Evolutionary conservation across 2,888 invertebrate genomes (phyloP).

Genomic region (Geotrupes spiniger): DNA sequence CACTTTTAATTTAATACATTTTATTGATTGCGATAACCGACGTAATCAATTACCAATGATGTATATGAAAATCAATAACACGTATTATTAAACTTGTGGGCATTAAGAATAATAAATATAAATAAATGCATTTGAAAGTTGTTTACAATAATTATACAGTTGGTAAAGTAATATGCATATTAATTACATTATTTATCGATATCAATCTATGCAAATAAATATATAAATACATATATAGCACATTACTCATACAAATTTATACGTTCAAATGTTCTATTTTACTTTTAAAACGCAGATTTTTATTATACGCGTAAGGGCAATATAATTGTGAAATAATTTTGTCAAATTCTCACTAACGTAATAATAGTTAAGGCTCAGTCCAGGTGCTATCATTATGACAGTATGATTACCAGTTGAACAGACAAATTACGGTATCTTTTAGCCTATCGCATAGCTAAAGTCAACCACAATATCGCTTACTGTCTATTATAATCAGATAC

Average conservation of each 20-base stretch:
- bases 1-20: no score
- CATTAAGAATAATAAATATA: conserved; percentile 11
- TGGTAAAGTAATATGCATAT: conserved; percentile 7
- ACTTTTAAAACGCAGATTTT: no score
- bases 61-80: conserved; percentile 1
- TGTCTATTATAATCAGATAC: conserved; percentile 28
- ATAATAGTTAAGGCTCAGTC: conserved; percentile 21
- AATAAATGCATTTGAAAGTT: conserved; percentile 21
- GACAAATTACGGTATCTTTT: conserved; percentile 34
- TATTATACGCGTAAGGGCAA: no score
- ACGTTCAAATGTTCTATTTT: no score
- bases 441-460: conserved; percentile 28
- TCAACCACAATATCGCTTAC: conserved; percentile 23
- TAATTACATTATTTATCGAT: background rate
- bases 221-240: no score
- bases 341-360: conserved; percentile 25
- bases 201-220: background rate
- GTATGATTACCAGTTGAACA: conserved; percentile 34
- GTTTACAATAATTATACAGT: conserved; percentile 24
- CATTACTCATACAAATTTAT: no score
- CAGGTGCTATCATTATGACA: conserved; percentile 29
- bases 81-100: background rate
- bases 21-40: no score
- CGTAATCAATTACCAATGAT: background rate
- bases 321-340: conserved; percentile 14